Evolutionary conservation across 1,140 invertebrate species (phyloP).

Genomic region (Solenopsis invicta): DNA sequence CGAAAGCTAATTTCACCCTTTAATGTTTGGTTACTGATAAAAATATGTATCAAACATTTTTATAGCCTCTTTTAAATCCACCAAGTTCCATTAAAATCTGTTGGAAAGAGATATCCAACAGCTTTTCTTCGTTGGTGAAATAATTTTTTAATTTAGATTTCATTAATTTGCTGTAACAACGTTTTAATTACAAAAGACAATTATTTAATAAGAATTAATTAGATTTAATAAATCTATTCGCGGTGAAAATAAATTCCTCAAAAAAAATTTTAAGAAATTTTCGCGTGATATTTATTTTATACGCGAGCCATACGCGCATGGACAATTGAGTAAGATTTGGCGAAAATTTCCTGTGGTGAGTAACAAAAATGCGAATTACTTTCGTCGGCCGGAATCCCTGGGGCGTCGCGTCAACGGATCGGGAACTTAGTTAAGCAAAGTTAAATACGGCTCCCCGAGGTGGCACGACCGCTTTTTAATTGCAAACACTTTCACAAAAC

Average conservation of each 20-base stretch:
- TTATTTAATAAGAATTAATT: neutral
- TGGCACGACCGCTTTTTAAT: slow-evolving; percentile 85
- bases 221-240: neutral
- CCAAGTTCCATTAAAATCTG: too few relatives aligned
- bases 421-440: slow-evolving; percentile 86
- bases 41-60: too few relatives aligned
- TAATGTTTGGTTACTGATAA: too few relatives aligned
- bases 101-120: too few relatives aligned
- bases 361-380: slow-evolving; percentile 75
- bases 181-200: neutral
- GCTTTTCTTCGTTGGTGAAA: neutral
- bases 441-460: slow-evolving; percentile 86
- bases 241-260: neutral
- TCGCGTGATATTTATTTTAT: neutral
- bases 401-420: slow-evolving; percentile 84
- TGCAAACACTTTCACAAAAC: slow-evolving; percentile 84
- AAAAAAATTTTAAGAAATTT: neutral
- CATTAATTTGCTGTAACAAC: neutral
- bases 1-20: too few relatives aligned
- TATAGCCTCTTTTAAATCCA: too few relatives aligned
- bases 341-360: slow-evolving; percentile 47
- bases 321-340: slow-evolving; percentile 28
- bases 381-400: slow-evolving; percentile 78
- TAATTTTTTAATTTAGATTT: slow-evolving; percentile 1
- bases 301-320: neutral